Evolutionary conservation across 2,888 invertebrate species (phyloP).

Genomic region (Chalcosyrphus nemorum): DNA sequence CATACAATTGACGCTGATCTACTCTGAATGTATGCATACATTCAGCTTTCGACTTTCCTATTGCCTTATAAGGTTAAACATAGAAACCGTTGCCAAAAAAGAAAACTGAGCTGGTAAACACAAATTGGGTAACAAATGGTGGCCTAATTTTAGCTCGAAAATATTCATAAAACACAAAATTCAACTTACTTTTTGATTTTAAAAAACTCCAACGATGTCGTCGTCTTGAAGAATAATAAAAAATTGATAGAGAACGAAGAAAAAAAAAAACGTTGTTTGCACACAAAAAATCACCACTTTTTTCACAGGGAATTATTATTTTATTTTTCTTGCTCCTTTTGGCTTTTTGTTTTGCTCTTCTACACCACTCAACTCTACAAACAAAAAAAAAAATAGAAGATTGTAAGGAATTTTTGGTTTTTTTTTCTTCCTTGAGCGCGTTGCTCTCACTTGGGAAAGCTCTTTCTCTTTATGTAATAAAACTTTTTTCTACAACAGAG

Average conservation of each 20-base stretch:
- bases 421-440: constrained; percentile 22
- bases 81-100: neutral
- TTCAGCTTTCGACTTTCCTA: constrained; percentile 4
- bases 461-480: constrained; percentile 63
- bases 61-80: constrained; percentile 14
- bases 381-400: neutral
- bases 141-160: neutral
- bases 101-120: neutral
- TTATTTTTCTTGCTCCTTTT: constrained; percentile 12
- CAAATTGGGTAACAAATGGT: neutral
- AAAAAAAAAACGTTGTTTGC: constrained; percentile 54
- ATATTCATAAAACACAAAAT: too few relatives aligned
- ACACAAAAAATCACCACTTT: constrained; percentile 56
- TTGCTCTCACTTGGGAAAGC: constrained; percentile 51
- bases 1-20: too few relatives aligned
- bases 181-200: constrained; percentile 65
- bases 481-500: constrained; percentile 50
- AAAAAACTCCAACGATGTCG: constrained; percentile 59
- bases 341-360: constrained; percentile 38
- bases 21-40: neutral
- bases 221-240: constrained; percentile 52
- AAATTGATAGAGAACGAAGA: constrained; percentile 30
- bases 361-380: constrained; percentile 1
- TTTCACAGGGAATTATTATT: constrained; percentile 28
- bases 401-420: constrained; percentile 8